Conservation (phyloP, 2,888 invertebrate species). For the Lathronympha strigana region DNA sequence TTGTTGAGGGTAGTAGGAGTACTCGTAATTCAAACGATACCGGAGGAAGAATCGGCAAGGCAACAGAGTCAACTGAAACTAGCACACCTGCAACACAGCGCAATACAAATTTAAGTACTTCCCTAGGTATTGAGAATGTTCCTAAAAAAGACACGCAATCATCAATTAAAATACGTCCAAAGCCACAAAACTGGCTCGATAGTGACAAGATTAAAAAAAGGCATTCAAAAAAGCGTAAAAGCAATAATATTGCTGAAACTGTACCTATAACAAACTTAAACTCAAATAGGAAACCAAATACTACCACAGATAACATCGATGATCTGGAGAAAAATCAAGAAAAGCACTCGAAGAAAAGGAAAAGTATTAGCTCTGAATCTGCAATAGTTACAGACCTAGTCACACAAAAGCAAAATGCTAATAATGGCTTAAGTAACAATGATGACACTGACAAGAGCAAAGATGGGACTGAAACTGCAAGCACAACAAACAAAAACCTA, state of each 20-base stretch:
- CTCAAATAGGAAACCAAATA: not conserved
- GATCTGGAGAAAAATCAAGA: not conserved
- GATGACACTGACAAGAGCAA: not conserved
- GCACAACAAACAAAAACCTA: not conserved
- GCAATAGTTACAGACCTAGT: not conserved
- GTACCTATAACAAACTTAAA: not conserved
- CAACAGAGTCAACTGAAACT: not conserved
- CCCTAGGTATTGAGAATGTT: not conserved
- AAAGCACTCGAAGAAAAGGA: not conserved
- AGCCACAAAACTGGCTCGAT: not conserved
- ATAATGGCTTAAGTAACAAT: not conserved
- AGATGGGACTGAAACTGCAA: not conserved
- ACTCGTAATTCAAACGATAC: too few species aligned
- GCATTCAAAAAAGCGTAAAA: not conserved
- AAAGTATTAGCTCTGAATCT: not conserved
- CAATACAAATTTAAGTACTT: not conserved
- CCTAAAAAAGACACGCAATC: not conserved
- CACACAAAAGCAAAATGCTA: not conserved
- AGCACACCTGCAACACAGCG: not conserved
- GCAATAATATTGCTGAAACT: not conserved
- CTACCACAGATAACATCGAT: not conserved
- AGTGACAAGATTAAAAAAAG: not conserved
- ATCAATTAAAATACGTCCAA: not conserved
- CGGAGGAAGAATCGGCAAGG: not conserved
- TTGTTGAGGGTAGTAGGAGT: not conserved